These are phyloP conservation scores for Yoshiicerus persimilis DNA, from an alignment of 1,140 invertebrate species.

Conservation along the genomic window DNA sequence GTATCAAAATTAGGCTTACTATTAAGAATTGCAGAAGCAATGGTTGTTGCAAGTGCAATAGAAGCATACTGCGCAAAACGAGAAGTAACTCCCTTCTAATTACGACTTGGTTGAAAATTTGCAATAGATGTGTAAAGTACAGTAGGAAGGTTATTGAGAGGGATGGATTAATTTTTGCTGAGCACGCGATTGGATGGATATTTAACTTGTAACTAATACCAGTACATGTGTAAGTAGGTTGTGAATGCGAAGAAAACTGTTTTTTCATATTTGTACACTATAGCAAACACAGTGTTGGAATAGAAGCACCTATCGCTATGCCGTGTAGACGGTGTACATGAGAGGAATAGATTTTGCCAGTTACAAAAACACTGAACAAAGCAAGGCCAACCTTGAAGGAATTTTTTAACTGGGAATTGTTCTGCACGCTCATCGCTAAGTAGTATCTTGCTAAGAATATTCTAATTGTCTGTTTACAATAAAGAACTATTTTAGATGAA, in stretches of 20 bases:
- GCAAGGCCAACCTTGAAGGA: not conserved
- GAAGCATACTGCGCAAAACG: not conserved
- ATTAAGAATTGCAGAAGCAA: not conserved
- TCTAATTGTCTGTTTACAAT: not conserved
- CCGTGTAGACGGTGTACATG: not conserved
- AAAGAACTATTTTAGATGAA: not conserved
- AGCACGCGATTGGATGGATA: not conserved
- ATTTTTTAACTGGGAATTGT: not conserved
- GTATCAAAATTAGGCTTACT: not conserved
- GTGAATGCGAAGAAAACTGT: not conserved
- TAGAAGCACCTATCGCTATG: not conserved
- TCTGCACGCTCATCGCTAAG: not conserved
- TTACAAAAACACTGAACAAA: not conserved
- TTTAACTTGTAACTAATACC: not conserved
- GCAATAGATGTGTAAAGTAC: not conserved
- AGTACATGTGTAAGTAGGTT: not conserved
- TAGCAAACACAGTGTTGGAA: not conserved
- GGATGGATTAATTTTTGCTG: not conserved
- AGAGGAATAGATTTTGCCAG: not conserved
- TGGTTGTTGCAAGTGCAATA: not conserved
- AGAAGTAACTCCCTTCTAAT: not conserved
- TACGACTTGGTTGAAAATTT: not conserved
- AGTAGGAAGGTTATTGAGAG: not conserved
- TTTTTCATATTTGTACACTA: not conserved
- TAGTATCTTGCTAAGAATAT: not conserved